These are phyloP conservation scores for Terebella lapidaria DNA, from an alignment of 2,888 invertebrate species.

Conservation along the genomic window DNA sequence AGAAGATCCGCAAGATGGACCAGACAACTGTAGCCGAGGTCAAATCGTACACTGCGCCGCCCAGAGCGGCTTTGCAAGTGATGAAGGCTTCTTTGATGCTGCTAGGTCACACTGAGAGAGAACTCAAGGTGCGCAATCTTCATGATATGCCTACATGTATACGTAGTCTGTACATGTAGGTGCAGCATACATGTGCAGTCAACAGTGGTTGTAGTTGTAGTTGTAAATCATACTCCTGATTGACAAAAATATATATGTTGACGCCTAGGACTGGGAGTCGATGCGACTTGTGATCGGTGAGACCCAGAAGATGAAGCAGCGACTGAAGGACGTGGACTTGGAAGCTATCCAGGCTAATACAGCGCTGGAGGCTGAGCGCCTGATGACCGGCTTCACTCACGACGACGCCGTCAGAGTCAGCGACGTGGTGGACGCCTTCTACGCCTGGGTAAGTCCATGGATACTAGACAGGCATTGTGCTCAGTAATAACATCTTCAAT, in stretches of 20 bases:
- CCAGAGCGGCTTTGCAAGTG: background rate
- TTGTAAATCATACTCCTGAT: background rate
- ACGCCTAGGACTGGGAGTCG: background rate
- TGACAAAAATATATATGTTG: background rate
- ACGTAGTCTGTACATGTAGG: too few relatives aligned
- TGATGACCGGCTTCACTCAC: background rate
- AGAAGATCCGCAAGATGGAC: background rate
- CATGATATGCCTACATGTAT: too few relatives aligned
- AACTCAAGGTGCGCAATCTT: background rate
- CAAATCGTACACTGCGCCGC: slow-evolving; percentile 1
- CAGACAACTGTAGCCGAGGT: background rate
- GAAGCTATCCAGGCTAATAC: background rate
- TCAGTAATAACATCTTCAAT: too few relatives aligned
- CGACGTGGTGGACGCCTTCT: background rate
- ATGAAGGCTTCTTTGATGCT: background rate
- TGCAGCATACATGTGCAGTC: too few relatives aligned
- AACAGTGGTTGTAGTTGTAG: background rate
- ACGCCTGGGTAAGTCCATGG: slow-evolving; percentile 1
- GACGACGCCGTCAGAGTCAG: background rate
- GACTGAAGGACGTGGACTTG: background rate
- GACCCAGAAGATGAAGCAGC: slow-evolving; percentile 5
- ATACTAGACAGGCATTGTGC: too few relatives aligned
- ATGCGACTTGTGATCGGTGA: background rate
- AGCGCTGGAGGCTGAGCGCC: background rate
- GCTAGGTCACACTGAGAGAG: background rate